Evolutionary conservation across 2,888 invertebrate genomes (phyloP).

Genomic region (Rhagonycha lutea): DNA sequence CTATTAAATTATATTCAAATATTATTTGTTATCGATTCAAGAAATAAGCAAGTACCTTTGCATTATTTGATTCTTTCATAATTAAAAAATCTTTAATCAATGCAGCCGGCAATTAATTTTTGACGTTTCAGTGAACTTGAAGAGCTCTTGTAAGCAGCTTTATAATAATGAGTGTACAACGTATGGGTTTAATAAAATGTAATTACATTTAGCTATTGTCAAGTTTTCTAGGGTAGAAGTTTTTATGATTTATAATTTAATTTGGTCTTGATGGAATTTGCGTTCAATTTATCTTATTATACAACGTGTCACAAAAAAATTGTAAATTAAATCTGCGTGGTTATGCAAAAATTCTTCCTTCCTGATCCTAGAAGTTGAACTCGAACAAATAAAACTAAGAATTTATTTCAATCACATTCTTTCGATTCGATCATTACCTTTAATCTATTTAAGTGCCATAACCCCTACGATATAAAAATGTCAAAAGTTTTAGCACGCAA

Average conservation of each 20-base stretch:
- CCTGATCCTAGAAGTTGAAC: neutral
- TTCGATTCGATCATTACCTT: neutral
- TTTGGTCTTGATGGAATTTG: constrained; percentile 14
- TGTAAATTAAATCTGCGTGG: neutral
- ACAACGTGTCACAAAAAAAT: neutral
- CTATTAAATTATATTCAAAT: neutral
- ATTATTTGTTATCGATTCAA: constrained; percentile 1
- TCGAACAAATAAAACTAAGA: neutral
- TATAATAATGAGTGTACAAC: constrained; percentile 18
- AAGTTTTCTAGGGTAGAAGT: constrained; percentile 29
- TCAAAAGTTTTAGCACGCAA: constrained; percentile 25
- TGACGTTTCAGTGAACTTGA: constrained; percentile 32
- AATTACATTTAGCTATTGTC: constrained; percentile 36
- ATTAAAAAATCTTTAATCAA: constrained; percentile 34
- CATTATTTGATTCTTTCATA: constrained; percentile 13
- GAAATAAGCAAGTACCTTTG: constrained; percentile 2
- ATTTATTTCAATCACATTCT: neutral
- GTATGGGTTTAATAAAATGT: constrained; percentile 36
- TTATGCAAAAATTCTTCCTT: neutral
- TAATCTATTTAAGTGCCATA: neutral
- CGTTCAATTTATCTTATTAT: neutral
- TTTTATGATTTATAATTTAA: constrained; percentile 31
- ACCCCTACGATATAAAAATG: constrained; percentile 13
- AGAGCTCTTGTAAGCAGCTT: constrained; percentile 30
- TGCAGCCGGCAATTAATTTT: constrained; percentile 38